These are phyloP conservation scores for Pentamera pediparva DNA, from an alignment of 53 echinoderm and acorn worm genomes.

Conservation along the genomic window DNA sequence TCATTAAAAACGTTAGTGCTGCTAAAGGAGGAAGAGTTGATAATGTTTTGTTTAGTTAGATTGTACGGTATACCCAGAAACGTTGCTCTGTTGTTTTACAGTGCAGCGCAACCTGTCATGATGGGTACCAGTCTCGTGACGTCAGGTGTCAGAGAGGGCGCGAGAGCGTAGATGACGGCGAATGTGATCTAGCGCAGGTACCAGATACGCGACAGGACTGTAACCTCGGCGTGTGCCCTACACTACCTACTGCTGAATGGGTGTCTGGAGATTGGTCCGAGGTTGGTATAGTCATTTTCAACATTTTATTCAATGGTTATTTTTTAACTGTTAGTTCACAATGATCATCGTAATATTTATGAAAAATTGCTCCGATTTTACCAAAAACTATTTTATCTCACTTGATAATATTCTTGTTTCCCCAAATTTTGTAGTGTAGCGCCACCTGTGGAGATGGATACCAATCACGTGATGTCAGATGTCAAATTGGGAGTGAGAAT, in stretches of 20 bases:
- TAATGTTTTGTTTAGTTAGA: background rate
- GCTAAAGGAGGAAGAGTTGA: background rate
- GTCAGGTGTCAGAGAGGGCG: background rate
- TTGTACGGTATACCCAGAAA: background rate
- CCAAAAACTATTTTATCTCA: background rate
- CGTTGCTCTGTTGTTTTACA: background rate
- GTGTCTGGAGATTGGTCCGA: conserved; percentile 16
- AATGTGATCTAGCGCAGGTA: background rate
- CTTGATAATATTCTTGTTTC: background rate
- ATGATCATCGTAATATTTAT: background rate
- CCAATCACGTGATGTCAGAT: background rate
- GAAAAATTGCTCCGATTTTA: background rate
- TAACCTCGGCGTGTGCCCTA: conserved; percentile 9
- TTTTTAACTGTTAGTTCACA: background rate
- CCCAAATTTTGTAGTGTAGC: conserved; percentile 21
- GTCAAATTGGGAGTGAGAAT: background rate
- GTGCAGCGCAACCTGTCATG: conserved; percentile 9
- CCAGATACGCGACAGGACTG: background rate
- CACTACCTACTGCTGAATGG: conserved; percentile 10
- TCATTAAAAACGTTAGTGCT: too few species aligned
- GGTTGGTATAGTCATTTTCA: conserved; percentile 3
- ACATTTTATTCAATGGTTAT: background rate
- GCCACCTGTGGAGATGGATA: conserved; percentile 2
- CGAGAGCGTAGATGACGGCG: background rate
- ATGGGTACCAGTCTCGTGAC: background rate